Conservation (phyloP, 2,888 invertebrate genomes). For the Keiferia lycopersicella region DNA sequence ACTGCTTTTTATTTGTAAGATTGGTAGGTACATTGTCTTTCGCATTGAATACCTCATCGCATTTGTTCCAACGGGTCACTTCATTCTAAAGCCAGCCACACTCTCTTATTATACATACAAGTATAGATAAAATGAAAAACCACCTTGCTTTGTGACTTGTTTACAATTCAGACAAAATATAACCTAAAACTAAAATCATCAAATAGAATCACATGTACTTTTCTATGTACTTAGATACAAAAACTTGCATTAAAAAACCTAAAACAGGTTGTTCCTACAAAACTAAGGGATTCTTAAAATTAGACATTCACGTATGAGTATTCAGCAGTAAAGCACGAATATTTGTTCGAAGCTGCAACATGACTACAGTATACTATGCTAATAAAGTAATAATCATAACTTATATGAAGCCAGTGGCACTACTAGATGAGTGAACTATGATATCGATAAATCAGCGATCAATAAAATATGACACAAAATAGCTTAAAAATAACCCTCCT, state of each 20-base stretch:
- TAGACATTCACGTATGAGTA: conserved; percentile 79
- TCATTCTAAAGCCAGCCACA: conserved; percentile 6
- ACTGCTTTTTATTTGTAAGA: no score
- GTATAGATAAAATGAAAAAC: background rate
- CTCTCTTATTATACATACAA: background rate
- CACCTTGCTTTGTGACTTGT: conserved; percentile 55
- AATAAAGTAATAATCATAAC: conserved; percentile 47
- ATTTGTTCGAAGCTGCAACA: conserved; percentile 78
- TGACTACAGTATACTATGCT: conserved; percentile 59
- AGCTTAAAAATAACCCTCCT: no score
- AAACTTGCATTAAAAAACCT: conserved; percentile 67
- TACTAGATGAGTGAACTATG: conserved; percentile 62
- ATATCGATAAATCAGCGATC: conserved; percentile 53
- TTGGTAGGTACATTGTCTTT: background rate
- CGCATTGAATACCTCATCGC: background rate
- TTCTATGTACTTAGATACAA: conserved; percentile 73
- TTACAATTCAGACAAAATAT: conserved; percentile 45
- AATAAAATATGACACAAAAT: conserved; percentile 76
- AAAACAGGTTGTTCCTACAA: conserved; percentile 55
- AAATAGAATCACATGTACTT: conserved; percentile 78
- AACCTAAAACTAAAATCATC: conserved; percentile 60
- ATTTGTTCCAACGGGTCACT: background rate
- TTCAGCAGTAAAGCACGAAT: conserved; percentile 79
- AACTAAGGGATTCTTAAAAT: conserved; percentile 65
- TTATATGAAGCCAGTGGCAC: conserved; percentile 76